These are phyloP conservation scores for Amblyopsis rosae DNA, from an alignment of 2,113 vertebrate species.

Conservation along the genomic window DNA sequence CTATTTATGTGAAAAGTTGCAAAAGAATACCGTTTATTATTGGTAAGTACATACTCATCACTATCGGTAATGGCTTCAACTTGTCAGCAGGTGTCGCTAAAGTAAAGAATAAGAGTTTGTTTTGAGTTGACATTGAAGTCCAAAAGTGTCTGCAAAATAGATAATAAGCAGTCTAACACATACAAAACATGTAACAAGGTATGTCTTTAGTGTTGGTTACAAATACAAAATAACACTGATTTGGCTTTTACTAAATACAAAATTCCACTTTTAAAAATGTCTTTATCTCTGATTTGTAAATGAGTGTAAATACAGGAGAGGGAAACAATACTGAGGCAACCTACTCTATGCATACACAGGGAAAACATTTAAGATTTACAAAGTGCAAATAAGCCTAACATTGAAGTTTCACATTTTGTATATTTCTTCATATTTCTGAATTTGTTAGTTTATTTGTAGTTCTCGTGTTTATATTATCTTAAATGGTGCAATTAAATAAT, in stretches of 20 bases:
- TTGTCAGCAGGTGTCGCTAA: not conserved
- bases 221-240: too few relatives aligned
- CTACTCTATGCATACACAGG: not conserved
- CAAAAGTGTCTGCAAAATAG: not conserved
- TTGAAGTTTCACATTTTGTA: not conserved
- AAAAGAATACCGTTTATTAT: not conserved
- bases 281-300: too few relatives aligned
- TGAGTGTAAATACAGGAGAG: too few relatives aligned
- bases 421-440: not conserved
- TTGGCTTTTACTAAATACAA: too few relatives aligned
- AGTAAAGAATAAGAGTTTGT: not conserved
- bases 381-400: not conserved
- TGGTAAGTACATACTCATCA: not conserved
- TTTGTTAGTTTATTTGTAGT: too few relatives aligned
- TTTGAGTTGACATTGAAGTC: too few relatives aligned
- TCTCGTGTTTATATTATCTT: too few relatives aligned
- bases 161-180: too few relatives aligned
- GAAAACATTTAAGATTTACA: not conserved
- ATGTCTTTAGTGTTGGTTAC: too few relatives aligned
- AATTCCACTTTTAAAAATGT: too few relatives aligned
- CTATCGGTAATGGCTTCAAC: not conserved
- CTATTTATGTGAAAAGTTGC: too few relatives aligned
- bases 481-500: not conserved
- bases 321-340: not conserved
- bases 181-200: too few relatives aligned